Base-by-base conservation (phyloP, 2,113 vertebrate species). In the Garra rufa region DNA sequence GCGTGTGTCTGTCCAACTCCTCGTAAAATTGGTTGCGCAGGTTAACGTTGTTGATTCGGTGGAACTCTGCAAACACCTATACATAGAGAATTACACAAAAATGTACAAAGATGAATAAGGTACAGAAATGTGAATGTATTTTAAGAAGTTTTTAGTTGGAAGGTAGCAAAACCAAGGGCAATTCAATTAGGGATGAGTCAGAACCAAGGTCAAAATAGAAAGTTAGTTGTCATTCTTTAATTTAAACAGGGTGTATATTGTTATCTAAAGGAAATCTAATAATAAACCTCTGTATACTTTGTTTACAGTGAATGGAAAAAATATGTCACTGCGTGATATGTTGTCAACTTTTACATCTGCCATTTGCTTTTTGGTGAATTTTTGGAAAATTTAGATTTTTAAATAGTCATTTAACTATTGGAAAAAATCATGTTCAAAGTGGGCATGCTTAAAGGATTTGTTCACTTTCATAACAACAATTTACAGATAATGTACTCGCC, bases 21-120 rank as follows among this genome's bases (percentile, higher is more conserved):
- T 80, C 63, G 26, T 46, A 19, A n/a, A 46, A 46, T n/a, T 46
- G 73, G 50, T 75, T 48, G 46, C 43, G 44, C 61, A n/a, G 55
- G 71, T 83, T 83, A 15, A 41, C 59, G 59, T 63, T 63, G 59
- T 63, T 77, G 1, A 55, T 38, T 28, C 30, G 28, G 26, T 78
- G 46, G 44, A 78, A 76, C 44, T 77, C 46, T n/a, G 61, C 59
- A 84, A 52, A 78, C 43, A 78, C 71, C 71, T 63, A 3, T 38
- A 57, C 38, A 73, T 52, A 30, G 21, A n/a, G 26, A 63, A 63
- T 63, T 63, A 61, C n/a, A 61, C 57, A 61, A 21, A 61, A 61
- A 61, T 61, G 7, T 6, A 61, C 57, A 61, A 61, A 63, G 59
- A 63, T 63, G 9, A 63, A 63, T 52, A 11, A 63, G 59, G 11